phyloP scores from a whole-genome alignment of 2,113 vertebrate species.

The Corynorhinus townsendii region DNA sequence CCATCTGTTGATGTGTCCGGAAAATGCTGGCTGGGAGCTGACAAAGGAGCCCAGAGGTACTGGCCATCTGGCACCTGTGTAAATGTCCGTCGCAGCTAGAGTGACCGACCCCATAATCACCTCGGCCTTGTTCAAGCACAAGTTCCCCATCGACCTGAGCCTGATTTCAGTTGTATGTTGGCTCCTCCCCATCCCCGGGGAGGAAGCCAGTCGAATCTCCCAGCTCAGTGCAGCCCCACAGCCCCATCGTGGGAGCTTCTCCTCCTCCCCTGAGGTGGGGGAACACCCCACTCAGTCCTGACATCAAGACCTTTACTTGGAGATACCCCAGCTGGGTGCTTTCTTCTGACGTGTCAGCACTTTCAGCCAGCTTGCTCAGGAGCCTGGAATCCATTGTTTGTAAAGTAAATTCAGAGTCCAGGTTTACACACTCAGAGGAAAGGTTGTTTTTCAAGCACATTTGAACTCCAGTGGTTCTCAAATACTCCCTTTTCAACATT shows the following conservation, averaged over 20 bases:
- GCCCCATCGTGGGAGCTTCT: neutral
- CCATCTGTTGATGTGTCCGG: neutral
- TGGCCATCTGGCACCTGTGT: neutral
- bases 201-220: neutral
- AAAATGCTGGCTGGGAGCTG: neutral
- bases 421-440: constrained; percentile 70
- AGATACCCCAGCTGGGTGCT: constrained; percentile 46
- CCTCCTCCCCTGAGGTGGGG: neutral
- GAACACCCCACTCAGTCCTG: constrained; percentile 36
- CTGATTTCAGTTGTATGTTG: neutral
- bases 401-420: constrained; percentile 60
- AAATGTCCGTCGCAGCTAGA: neutral
- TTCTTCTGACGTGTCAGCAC: constrained; percentile 37
- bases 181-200: neutral
- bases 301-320: constrained; percentile 42
- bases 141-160: neutral
- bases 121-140: neutral
- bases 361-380: constrained; percentile 42
- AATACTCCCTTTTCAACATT: neutral
- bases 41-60: neutral
- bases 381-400: constrained; percentile 59
- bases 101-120: neutral
- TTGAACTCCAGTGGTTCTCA: constrained; percentile 23
- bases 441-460: constrained; percentile 49
- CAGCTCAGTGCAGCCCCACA: neutral